Evolutionary conservation across 1,140 invertebrate species (phyloP), one percentile per base, ranked within the genome.

Genomic region (Batillaria attramentaria): DNA sequence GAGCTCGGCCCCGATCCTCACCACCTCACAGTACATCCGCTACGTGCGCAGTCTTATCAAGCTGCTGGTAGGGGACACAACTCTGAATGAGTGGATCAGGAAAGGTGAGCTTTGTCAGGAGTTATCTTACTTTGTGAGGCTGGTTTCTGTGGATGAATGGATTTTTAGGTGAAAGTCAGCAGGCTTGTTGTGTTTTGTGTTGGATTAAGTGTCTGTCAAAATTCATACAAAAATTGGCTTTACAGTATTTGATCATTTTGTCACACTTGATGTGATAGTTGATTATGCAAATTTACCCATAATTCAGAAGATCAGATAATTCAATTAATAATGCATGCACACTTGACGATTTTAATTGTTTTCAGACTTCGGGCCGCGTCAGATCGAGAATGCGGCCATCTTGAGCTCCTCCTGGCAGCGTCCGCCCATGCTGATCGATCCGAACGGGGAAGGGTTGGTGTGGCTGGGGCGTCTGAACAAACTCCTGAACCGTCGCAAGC

Each of bases 381-480:
- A 90, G 79, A 87, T 90, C 65, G 89, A 90, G 78, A 90, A 90
- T 86, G 88, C 89, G n/a, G 87, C 89, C 46, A 89, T 90, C 28
- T 43, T 90, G 43, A 83, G 84, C 72, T 86, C 87, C 4, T 89
- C 89, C 6, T 89, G 88, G 88, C 89, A 90, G 74, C 78, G 89
- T 78, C 90, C 90, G 13, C 87, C 89, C 5, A 86, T 91, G 86
- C 80, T 91, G 82, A 88, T 91, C 78, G 90, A 91, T 79, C 90
- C 90, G 33, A 88, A 88, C 77, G 82, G 84, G 24, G 90, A 91
- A 31, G 90, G 89, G 6, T 76, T 84, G 16, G 31, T 74, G n/a
- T 89, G 84, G 85, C 81, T 91, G 43, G 83, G 83, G 31, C 79
- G 83, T 74, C 83, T 90, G 10, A 89, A 87, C 81, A 80, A 84